phyloP scores from a whole-genome alignment of 1,140 invertebrate species.

The Cotesia vestalis region DNA sequence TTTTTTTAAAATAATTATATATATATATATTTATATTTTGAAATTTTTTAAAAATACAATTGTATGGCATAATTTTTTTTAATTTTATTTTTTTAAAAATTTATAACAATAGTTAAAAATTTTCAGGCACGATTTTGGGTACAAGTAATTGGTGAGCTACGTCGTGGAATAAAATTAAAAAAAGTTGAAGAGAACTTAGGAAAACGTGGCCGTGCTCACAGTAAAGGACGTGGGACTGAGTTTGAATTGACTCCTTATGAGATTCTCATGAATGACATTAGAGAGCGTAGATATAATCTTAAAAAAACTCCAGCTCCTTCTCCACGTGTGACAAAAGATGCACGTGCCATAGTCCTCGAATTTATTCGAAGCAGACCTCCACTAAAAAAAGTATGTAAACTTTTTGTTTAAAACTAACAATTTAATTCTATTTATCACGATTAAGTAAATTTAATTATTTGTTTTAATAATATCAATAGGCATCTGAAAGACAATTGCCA shows the following conservation, averaged over 20 bases:
- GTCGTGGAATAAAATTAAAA: slow-evolving; percentile 89
- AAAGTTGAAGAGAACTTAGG: slow-evolving; percentile 79
- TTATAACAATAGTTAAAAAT: slow-evolving; percentile 39
- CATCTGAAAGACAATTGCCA: slow-evolving; percentile 86
- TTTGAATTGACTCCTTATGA: slow-evolving; percentile 97
- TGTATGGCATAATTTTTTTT: neutral
- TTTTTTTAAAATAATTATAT: neutral
- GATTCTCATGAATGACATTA: slow-evolving; percentile 95
- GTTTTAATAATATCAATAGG: slow-evolving; percentile 66
- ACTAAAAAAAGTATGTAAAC: slow-evolving; percentile 80
- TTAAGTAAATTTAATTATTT: slow-evolving; percentile 25
- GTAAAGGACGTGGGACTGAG: slow-evolving; percentile 71
- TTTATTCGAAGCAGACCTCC: slow-evolving; percentile 95
- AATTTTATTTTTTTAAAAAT: neutral
- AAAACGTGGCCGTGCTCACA: slow-evolving; percentile 39
- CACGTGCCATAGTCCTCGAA: slow-evolving; percentile 93
- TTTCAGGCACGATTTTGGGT: slow-evolving; percentile 93
- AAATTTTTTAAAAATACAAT: slow-evolving; percentile 38
- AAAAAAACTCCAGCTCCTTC: slow-evolving; percentile 73
- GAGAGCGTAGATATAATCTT: slow-evolving; percentile 85
- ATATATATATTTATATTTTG: neutral
- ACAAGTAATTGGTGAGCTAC: slow-evolving; percentile 89
- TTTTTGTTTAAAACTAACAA: slow-evolving; percentile 32
- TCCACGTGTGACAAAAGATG: slow-evolving; percentile 87
- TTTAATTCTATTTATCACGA: slow-evolving; percentile 28